phyloP scores from a whole-genome alignment of 2,113 vertebrate genomes.

The Entelurus aequoreus region DNA sequence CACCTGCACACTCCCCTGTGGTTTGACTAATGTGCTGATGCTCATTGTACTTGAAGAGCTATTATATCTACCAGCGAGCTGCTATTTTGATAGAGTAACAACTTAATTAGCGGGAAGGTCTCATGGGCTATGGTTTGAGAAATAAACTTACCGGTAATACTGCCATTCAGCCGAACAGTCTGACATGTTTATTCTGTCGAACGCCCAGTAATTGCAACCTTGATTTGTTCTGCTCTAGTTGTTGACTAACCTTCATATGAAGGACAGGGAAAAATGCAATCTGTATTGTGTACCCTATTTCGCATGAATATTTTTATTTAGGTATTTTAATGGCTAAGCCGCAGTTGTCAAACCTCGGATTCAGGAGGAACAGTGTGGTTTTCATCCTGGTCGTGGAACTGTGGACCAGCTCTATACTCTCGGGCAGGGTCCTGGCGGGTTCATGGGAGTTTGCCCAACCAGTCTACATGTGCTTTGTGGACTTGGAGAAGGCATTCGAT shows the following conservation, averaged over 20 bases:
- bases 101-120: conserved; percentile 2
- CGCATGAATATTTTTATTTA: no score
- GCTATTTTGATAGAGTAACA: conserved; percentile 29
- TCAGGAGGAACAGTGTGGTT: no score
- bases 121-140: background rate
- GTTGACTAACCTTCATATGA: conserved; percentile 1
- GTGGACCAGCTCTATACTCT: no score
- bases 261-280: background rate
- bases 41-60: conserved; percentile 26
- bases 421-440: no score
- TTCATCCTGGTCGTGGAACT: no score
- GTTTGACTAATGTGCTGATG: conserved; percentile 28
- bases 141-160: conserved; percentile 10
- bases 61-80: conserved; percentile 12
- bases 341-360: no score
- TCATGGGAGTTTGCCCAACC: no score
- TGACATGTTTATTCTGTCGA: conserved; percentile 1
- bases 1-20: conserved; percentile 43
- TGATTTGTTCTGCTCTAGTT: background rate
- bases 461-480: no score
- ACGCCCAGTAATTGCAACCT: background rate
- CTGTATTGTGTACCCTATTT: background rate
- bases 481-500: no score
- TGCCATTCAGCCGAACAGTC: background rate
- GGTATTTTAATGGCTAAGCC: no score